A percentile compares a stretch with the other conserved stretches of the same genome.
These are phyloP conservation scores for Chloropsis cyanopogon DNA, from an alignment of 2,113 vertebrate species.

Conservation along the genomic window DNA sequence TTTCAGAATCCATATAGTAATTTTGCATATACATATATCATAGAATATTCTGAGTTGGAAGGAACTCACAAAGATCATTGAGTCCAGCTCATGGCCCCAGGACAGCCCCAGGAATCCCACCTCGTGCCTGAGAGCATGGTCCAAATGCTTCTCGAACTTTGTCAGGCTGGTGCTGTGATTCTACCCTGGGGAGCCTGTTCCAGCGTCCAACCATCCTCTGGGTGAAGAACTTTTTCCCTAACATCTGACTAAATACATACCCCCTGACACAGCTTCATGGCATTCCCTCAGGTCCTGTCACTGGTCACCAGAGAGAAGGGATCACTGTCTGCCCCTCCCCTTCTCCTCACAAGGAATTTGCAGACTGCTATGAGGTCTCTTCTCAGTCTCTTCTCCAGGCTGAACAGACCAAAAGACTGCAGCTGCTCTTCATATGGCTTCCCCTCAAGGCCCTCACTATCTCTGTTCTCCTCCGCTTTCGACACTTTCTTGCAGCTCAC, in stretches of 20 bases:
- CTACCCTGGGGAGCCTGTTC: background rate
- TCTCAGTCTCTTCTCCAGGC: too few relatives aligned
- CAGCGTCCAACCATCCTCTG: accelerated
- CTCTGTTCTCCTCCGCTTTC: background rate
- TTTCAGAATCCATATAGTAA: background rate
- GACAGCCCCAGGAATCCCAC: background rate
- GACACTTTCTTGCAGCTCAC: background rate
- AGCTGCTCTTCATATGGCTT: background rate
- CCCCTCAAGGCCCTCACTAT: background rate
- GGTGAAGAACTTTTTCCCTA: background rate
- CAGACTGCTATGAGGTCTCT: too few relatives aligned
- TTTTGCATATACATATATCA: background rate
- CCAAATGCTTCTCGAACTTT: background rate
- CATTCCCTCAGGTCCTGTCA: background rate
- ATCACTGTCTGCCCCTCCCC: too few relatives aligned
- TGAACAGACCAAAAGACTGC: background rate
- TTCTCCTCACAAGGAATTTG: background rate
- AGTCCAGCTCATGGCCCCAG: background rate
- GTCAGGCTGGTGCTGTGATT: background rate
- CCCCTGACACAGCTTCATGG: background rate
- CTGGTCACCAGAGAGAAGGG: background rate
- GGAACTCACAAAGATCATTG: background rate
- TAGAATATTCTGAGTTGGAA: background rate
- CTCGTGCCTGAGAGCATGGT: background rate
- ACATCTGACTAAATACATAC: background rate